Evolutionary conservation across 64 coral and sea anemone species (phyloP), one percentile per base, ranked within the genome.

Genomic region (Orbicella faveolata): DNA sequence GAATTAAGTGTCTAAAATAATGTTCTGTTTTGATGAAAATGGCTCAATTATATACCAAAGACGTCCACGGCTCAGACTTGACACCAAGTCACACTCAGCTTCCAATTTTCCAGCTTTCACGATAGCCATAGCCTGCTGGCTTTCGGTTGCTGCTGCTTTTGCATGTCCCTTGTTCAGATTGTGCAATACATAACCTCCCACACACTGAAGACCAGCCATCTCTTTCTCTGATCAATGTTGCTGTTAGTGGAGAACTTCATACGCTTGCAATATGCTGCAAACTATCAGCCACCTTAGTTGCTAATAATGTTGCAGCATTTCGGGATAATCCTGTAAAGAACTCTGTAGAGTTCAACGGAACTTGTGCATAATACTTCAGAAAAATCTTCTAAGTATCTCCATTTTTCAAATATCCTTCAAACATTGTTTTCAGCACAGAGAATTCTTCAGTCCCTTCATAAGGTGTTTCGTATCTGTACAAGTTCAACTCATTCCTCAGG

Each of bases 21-120:
- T 88, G 36, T 73, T 93, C 90, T 70, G 84, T 93, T 41, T 81
- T 68, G 11, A 34, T 48, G n/a, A 93, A 90, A 14, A 90, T 87
- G 93, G 89, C 54, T 36, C 74, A 61, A 76, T 83, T 15, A 89
- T 68, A 8, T 55, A 37, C 92, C 92, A 89, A 10, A 93, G 52
- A 16, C 92, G 79, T 26, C 92, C 92, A 76, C 73, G 86, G 35
- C 65, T 83, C 73, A 82, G 18, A 65, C 52, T 63, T 21, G 83
- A 83, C 59, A 70, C 67, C 67, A 70, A 19, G 44, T 48, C 67
- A 48, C 67, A 70, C 19, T 2, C 73, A 48, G 44, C 44, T 48
- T 75, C 65, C 67, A 87, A 52, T 88, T 88, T 75, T 34, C 85
- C 65, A 88, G 85, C 85, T 33, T 88, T 87, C 14, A 75, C 68